phyloP scores from a whole-genome alignment of 2,797 vertebrate species.

The Menidia menidia region DNA sequence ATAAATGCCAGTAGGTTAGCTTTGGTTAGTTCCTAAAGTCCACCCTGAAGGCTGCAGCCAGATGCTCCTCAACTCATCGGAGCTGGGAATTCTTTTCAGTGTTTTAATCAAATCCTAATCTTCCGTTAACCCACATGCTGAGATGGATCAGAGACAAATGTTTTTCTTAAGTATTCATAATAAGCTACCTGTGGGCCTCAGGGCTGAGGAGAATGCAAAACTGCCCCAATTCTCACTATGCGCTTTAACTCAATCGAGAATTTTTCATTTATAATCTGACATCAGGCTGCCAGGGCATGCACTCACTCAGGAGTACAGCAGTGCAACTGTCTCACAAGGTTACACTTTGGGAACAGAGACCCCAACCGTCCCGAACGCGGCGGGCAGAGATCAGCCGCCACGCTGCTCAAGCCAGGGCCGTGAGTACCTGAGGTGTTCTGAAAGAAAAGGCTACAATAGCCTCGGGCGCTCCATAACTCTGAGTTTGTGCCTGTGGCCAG shows the following conservation, averaged over 20 bases:
- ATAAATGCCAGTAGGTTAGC: not conserved
- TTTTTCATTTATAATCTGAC: conserved; percentile 42
- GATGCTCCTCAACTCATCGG: not conserved
- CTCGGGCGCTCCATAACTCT: conserved; percentile 5
- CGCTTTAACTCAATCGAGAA: conserved; percentile 8
- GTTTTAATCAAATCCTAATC: not conserved
- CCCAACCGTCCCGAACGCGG: conserved; percentile 35
- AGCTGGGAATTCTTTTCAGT: not conserved
- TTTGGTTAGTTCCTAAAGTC: not conserved
- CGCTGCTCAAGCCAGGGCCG: conserved; percentile 27
- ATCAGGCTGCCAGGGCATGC: conserved; percentile 44
- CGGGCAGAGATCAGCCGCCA: conserved; percentile 37
- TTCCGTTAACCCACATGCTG: not conserved
- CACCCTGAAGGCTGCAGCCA: not conserved
- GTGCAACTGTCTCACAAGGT: conserved; percentile 54
- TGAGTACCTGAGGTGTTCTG: conserved; percentile 25
- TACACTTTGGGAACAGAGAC: conserved; percentile 37
- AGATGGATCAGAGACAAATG: not conserved
- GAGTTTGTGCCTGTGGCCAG: conserved; percentile 16
- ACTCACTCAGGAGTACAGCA: conserved; percentile 47
- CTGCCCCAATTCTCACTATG: conserved; percentile 9
- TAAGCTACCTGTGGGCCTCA: conserved; percentile 23
- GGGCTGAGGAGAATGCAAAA: conserved; percentile 13
- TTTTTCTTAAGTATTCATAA: conserved; percentile 12
- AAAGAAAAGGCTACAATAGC: conserved; percentile 29